phyloP scores from a whole-genome alignment of 2,113 vertebrate species.

The Corythornis vintsioides region DNA sequence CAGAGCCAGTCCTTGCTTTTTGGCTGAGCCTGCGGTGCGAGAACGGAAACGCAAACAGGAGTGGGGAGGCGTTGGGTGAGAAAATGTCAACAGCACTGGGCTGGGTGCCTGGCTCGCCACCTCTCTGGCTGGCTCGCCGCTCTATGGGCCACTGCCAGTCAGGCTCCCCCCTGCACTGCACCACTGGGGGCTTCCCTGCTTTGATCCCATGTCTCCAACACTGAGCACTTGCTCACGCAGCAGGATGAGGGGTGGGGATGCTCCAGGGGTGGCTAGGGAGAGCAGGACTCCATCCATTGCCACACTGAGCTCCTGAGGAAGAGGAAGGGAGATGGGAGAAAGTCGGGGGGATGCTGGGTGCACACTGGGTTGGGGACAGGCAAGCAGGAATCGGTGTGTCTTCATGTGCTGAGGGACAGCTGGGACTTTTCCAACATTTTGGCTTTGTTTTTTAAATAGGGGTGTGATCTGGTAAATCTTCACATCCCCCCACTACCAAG shows the following conservation, averaged over 20 bases:
- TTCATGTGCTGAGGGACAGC: neutral
- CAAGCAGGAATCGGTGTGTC: neutral
- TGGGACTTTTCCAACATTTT: neutral
- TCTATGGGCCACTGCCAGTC: neutral
- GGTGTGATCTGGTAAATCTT: neutral
- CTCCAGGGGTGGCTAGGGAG: neutral
- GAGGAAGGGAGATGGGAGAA: neutral
- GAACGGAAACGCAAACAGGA: conserved; percentile 64
- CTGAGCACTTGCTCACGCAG: neutral
- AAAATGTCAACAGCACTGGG: conserved; percentile 60
- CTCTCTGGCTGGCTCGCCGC: neutral
- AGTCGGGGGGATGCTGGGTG: neutral
- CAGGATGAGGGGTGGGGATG: neutral
- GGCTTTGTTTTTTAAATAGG: neutral
- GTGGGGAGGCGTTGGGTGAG: conserved; percentile 60
- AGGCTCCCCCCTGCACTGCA: neutral
- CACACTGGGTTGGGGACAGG: neutral
- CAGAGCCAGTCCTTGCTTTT: conserved; percentile 11
- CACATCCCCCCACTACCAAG: neutral
- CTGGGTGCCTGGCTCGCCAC: neutral
- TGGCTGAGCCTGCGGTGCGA: neutral
- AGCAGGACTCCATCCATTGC: neutral
- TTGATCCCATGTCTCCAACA: neutral
- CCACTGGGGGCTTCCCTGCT: neutral
- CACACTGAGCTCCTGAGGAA: neutral